These are phyloP conservation scores for Cirrhinus molitorella DNA, from an alignment of 2,797 vertebrate genomes.

Conservation along the genomic window DNA sequence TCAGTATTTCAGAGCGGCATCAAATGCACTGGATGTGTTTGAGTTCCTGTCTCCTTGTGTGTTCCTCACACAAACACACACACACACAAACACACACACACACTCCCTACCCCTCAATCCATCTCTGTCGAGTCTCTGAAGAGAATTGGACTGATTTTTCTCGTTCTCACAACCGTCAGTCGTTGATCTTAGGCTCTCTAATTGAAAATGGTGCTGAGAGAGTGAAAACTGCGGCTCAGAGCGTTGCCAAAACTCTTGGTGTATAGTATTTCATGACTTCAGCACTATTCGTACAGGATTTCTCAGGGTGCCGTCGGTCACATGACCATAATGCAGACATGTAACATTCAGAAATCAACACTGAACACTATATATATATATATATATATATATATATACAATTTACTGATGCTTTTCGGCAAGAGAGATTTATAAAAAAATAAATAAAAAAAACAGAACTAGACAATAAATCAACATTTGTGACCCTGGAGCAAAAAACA, in stretches of 20 bases:
- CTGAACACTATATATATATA: no score
- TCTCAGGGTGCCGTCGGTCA: neutral
- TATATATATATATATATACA: no score
- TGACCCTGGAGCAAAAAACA: no score
- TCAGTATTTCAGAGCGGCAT: neutral
- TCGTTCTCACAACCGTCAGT: constrained; percentile 30
- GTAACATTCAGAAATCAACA: constrained; percentile 6
- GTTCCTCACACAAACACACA: neutral
- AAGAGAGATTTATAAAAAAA: no score
- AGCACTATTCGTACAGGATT: neutral
- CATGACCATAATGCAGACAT: neutral
- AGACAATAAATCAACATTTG: no score
- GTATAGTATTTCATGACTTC: neutral
- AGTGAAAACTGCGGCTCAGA: neutral
- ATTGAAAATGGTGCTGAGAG: neutral
- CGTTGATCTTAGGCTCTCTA: constrained; percentile 1
- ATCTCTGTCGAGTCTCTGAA: constrained; percentile 53
- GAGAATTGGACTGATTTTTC: constrained; percentile 60
- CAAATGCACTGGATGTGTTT: constrained; percentile 8
- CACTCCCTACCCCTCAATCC: constrained; percentile 54
- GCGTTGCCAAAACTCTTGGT: neutral
- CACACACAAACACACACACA: neutral
- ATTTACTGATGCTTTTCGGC: no score
- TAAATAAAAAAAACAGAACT: no score
- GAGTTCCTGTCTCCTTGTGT: constrained; percentile 39